These are phyloP conservation scores for Alligator sinensis DNA, from an alignment of 2,113 vertebrate species.

Conservation along the genomic window DNA sequence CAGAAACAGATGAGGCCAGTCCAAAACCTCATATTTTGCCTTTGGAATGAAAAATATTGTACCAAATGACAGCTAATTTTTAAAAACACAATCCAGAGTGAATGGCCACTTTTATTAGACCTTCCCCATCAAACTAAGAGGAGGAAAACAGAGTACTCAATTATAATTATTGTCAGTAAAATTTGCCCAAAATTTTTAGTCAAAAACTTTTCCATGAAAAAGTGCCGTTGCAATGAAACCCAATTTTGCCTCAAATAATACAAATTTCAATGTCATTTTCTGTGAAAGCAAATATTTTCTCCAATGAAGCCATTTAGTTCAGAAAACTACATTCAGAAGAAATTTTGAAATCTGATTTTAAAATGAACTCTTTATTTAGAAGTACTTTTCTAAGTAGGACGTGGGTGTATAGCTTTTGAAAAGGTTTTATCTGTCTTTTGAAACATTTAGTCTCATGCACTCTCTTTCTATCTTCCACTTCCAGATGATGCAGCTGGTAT, in stretches of 20 bases:
- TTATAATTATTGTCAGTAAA: too few relatives aligned
- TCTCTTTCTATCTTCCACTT: too few relatives aligned
- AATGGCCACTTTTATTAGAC: not conserved
- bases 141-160: too few relatives aligned
- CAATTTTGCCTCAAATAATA: too few relatives aligned
- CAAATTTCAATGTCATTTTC: too few relatives aligned
- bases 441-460: too few relatives aligned
- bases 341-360: fast-evolving
- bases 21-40: not conserved
- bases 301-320: not conserved
- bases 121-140: not conserved
- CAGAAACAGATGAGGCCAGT: not conserved
- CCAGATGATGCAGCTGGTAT: not conserved
- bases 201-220: too few relatives aligned
- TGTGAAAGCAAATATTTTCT: too few relatives aligned
- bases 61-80: not conserved
- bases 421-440: too few relatives aligned
- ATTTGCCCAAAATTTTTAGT: too few relatives aligned
- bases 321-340: not conserved
- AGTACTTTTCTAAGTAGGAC: not conserved
- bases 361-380: not conserved
- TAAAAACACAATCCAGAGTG: not conserved
- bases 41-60: not conserved
- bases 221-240: too few relatives aligned
- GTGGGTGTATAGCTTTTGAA: not conserved